A percentile compares a stretch with the other conserved stretches of the same genome.
Evolutionary conservation across 2,113 vertebrate species (phyloP).

Genomic region (Bos indicus): DNA sequence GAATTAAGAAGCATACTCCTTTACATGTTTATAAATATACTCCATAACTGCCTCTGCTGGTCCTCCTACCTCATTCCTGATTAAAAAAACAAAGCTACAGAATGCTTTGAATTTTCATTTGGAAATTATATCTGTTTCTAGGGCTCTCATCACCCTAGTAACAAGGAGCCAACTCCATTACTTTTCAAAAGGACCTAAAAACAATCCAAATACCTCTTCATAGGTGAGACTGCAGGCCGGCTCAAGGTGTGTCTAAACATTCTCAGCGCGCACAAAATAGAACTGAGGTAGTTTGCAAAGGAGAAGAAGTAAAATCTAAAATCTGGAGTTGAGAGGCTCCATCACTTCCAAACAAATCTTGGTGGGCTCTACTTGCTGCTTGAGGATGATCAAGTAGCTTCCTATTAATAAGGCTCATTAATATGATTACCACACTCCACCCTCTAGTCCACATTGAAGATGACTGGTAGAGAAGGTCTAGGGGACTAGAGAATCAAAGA

Average conservation of each 20-base stretch:
- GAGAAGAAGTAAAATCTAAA: not conserved
- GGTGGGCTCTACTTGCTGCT: not conserved
- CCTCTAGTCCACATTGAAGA: not conserved
- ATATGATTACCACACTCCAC: too few species aligned
- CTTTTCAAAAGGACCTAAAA: conserved; percentile 22
- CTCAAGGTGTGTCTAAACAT: not conserved
- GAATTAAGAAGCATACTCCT: conserved; percentile 2
- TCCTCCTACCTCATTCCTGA: conserved; percentile 11
- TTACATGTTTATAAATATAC: conserved; percentile 51
- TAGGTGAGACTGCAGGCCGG: not conserved
- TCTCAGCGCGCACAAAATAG: not conserved
- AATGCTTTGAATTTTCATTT: not conserved
- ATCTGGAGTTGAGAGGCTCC: not conserved
- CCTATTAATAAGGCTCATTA: not conserved
- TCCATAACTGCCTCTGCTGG: conserved; percentile 30
- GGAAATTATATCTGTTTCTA: conserved; percentile 29
- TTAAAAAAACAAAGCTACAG: conserved; percentile 21
- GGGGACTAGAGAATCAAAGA: not conserved
- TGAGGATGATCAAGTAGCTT: not conserved
- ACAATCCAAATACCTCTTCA: not conserved
- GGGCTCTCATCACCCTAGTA: not conserved
- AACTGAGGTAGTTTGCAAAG: not conserved
- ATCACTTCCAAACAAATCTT: not conserved
- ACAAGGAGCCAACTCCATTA: conserved; percentile 29
- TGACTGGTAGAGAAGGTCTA: not conserved